These are phyloP conservation scores for Upupa epops DNA, from an alignment of 2,113 vertebrate genomes.

Conservation along the genomic window DNA sequence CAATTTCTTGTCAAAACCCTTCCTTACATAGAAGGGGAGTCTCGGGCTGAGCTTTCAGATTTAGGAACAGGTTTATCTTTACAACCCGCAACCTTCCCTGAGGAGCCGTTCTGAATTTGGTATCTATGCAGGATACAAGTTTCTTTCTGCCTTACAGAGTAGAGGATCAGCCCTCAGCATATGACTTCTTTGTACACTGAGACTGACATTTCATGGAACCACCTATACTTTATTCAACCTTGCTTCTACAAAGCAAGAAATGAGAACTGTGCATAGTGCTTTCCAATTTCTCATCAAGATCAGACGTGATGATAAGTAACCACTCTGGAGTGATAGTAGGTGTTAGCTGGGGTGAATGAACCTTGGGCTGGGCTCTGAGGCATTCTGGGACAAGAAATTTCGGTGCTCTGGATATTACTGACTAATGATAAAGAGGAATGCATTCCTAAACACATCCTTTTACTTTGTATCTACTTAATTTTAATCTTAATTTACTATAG, in stretches of 20 bases:
- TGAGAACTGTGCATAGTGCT: conserved; percentile 23
- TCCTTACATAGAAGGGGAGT: conserved; percentile 21
- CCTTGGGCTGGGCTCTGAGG: conserved; percentile 56
- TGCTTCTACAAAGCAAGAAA: conserved; percentile 37
- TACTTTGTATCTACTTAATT: conserved; percentile 55
- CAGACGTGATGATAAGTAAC: conserved; percentile 58
- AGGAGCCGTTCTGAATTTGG: conserved; percentile 41
- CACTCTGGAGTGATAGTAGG: conserved; percentile 17
- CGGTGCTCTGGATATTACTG: conserved; percentile 35
- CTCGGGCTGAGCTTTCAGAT: conserved; percentile 53
- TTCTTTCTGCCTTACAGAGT: conserved; percentile 39
- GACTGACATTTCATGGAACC: neutral
- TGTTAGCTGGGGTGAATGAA: conserved; percentile 58
- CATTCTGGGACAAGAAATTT: conserved; percentile 48
- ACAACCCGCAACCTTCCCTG: conserved; percentile 19
- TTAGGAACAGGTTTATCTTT: conserved; percentile 67
- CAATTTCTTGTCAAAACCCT: conserved; percentile 58
- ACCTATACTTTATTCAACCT: conserved; percentile 25
- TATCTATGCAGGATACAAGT: conserved; percentile 30
- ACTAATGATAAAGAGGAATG: conserved; percentile 13
- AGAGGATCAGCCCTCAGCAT: conserved; percentile 16
- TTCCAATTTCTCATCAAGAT: conserved; percentile 64
- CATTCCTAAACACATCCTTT: conserved; percentile 34
- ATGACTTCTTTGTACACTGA: conserved; percentile 1
- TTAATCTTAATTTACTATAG: conserved; percentile 60